phyloP scores from a whole-genome alignment of 2,888 invertebrate genomes.

The Argyra leucocephala region DNA sequence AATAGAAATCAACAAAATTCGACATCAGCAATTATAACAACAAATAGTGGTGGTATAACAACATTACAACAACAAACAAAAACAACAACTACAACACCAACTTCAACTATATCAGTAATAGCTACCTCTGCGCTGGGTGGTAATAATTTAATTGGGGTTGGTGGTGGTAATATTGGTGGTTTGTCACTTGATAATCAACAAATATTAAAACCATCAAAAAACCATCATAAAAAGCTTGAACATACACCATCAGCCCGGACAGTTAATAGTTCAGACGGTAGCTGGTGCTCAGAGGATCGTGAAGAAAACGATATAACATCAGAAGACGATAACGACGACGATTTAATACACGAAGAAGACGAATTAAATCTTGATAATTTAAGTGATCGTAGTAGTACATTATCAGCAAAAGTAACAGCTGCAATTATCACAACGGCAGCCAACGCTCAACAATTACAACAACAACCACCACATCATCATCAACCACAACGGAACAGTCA shows the following conservation, averaged over 20 bases:
- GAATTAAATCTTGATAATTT: slow-evolving; percentile 51
- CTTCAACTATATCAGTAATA: slow-evolving; percentile 21
- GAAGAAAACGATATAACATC: slow-evolving; percentile 25
- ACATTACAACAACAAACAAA: not conserved
- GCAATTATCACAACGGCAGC: slow-evolving; percentile 29
- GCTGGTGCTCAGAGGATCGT: slow-evolving; percentile 51
- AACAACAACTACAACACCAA: not conserved
- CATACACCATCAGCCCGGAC: slow-evolving; percentile 35
- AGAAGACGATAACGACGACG: slow-evolving; percentile 18
- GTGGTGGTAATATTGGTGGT: slow-evolving; percentile 11
- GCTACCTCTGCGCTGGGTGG: slow-evolving; percentile 21
- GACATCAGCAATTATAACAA: not conserved
- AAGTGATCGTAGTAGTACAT: slow-evolving; percentile 20
- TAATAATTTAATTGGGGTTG: slow-evolving; percentile 16
- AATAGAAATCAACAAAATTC: not conserved
- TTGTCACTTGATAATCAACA: slow-evolving; percentile 7
- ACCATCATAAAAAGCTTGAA: slow-evolving; percentile 28
- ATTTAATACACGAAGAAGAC: slow-evolving; percentile 18
- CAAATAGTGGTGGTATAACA: slow-evolving; percentile 13
- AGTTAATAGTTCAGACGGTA: slow-evolving; percentile 50
- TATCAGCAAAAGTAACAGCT: slow-evolving; percentile 28
- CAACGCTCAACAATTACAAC: slow-evolving; percentile 14
- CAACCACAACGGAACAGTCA: slow-evolving; percentile 59
- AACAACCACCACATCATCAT: slow-evolving; percentile 32
- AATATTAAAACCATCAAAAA: not conserved